Conservation (phyloP, 2,888 invertebrate species). For the Glaucopsyche alexis region DNA sequence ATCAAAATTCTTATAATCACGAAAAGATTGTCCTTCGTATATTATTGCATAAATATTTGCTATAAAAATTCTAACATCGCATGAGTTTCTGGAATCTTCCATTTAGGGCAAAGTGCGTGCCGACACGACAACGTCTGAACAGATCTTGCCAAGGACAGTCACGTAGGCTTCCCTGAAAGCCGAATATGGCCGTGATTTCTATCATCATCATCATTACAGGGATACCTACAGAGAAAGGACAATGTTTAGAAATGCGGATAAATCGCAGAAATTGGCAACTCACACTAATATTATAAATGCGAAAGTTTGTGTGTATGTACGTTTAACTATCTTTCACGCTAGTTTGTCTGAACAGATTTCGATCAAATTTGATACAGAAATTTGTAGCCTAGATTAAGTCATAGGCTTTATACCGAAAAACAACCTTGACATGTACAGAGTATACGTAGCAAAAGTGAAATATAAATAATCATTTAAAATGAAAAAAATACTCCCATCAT, state of each 20-base stretch:
- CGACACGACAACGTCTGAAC: slow-evolving; percentile 1
- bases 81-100: slow-evolving; percentile 11
- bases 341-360: neutral
- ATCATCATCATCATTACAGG: neutral
- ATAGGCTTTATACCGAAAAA: no score
- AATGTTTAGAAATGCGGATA: neutral
- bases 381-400: no score
- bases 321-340: no score
- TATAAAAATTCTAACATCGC: slow-evolving; percentile 14
- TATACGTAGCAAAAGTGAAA: no score
- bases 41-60: neutral
- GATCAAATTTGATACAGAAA: neutral
- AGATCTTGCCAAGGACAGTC: neutral
- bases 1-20: neutral
- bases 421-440: no score
- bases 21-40: neutral
- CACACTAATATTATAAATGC: neutral
- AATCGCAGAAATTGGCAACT: no score
- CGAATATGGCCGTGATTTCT: slow-evolving; percentile 1
- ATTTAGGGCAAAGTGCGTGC: slow-evolving; percentile 5
- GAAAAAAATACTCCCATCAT: no score
- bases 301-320: no score
- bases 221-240: neutral
- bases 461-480: no score
- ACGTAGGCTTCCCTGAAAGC: neutral